Conservation (phyloP, 2,797 vertebrate genomes). For the Squalus acanthias region DNA sequence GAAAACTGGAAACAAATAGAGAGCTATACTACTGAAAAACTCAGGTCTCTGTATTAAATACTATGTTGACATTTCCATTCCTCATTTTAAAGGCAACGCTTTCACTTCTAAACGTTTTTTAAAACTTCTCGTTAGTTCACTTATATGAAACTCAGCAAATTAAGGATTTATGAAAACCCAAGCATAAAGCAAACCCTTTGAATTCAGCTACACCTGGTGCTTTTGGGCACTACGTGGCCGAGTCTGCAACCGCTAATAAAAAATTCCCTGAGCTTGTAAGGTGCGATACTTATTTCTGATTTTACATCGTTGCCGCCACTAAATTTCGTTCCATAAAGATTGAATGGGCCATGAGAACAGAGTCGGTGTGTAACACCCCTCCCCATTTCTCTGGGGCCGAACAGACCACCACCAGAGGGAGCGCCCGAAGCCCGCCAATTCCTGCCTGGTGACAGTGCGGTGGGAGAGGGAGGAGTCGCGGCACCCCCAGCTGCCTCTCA, state of each 20-base stretch:
- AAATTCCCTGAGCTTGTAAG: background rate
- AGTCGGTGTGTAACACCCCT: background rate
- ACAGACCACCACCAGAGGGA: background rate
- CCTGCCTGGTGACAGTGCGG: no score
- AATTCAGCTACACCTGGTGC: background rate
- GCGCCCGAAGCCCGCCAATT: background rate
- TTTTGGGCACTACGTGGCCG: no score
- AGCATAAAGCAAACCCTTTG: background rate
- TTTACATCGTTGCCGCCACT: background rate
- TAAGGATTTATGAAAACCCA: background rate
- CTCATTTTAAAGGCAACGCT: background rate
- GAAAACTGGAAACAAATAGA: background rate
- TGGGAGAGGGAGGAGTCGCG: no score
- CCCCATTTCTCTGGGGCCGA: no score
- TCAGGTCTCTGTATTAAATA: background rate
- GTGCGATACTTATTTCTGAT: background rate
- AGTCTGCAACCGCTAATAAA: background rate
- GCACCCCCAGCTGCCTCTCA: no score
- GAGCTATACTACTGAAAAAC: background rate
- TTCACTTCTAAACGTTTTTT: background rate
- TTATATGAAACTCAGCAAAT: background rate
- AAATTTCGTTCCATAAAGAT: background rate
- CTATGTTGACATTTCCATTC: background rate
- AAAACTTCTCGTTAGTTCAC: background rate
- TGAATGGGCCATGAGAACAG: background rate